Conservation (phyloP, 2,797 vertebrate species). For the Sebastolobus alascanus region DNA sequence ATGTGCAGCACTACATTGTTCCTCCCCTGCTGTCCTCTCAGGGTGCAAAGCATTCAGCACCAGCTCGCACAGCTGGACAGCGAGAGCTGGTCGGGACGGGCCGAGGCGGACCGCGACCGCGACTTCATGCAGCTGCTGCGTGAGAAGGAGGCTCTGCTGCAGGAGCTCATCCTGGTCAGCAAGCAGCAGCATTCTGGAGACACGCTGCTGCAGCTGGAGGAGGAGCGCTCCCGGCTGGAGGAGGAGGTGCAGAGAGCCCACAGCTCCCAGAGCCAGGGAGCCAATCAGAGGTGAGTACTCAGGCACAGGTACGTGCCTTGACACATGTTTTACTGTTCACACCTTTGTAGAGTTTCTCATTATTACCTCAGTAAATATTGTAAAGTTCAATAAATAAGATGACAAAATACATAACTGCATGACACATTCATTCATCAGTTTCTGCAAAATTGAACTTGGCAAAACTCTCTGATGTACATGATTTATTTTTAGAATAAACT, state of each 20-base stretch:
- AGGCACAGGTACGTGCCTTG: no score
- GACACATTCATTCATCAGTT: no score
- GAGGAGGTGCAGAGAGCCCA: slow-evolving; percentile 94
- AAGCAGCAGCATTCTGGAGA: slow-evolving; percentile 90
- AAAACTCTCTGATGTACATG: no score
- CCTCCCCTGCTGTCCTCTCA: slow-evolving; percentile 57
- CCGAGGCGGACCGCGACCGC: slow-evolving; percentile 94
- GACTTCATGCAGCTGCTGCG: slow-evolving; percentile 96
- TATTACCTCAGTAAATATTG: no score
- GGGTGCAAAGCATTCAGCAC: slow-evolving; percentile 95
- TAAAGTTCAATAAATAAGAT: no score
- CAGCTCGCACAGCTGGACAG: slow-evolving; percentile 94
- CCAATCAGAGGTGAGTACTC: slow-evolving; percentile 91
- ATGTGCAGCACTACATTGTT: not conserved
- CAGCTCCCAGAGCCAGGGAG: slow-evolving; percentile 90
- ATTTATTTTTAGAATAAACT: no score
- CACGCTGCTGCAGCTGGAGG: slow-evolving; percentile 90
- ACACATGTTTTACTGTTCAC: no score
- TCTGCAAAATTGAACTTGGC: no score
- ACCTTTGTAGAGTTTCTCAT: no score
- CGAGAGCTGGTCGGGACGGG: slow-evolving; percentile 96
- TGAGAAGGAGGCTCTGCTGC: slow-evolving; percentile 97
- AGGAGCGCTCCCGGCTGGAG: slow-evolving; percentile 91
- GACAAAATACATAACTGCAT: no score
- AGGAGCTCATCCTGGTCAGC: slow-evolving; percentile 93